Evolutionary conservation across 2,113 vertebrate genomes (phyloP), one percentile per base, ranked within the genome.

Genomic region (Aphelocoma coerulescens): DNA sequence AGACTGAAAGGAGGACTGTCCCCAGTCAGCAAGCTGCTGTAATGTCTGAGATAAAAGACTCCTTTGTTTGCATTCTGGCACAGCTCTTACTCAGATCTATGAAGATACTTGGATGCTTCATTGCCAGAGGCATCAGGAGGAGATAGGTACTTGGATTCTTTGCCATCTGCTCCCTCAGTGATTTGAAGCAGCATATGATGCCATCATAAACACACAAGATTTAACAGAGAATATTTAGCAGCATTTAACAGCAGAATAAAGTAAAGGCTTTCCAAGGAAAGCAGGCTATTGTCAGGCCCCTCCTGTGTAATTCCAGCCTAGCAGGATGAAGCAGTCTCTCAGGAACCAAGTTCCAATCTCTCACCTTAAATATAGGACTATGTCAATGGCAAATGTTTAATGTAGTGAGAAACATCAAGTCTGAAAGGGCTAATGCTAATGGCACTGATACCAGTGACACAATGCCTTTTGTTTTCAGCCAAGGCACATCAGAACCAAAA

Each of bases 21-120:
- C 91, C 37, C 59, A 43, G 79, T 74, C 88, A 85, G 59, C 43
- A 27, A 82, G 28, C 39, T 54, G 77, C 84, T 85, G 68, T 24
- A 33, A 28, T 26, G 46, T 32, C 82, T 77, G 72, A 88, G 58
- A 67, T 73, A 81, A 81, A 65, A 74, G 76, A 85, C 51, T 54
- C 39, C 39, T 96, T 94, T 95, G 87, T 94, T 92, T 86, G 65
- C 51, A 89, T 85, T 59, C 80, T 95, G 81, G 84, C 76, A 82
- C 48, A 87, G 68, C 65, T 67, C 48, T 87, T 46, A 77, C 59
- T 93, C 48, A 71, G 43, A 77, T 59, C 73, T 85, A 32, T 15
- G 43, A 81, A 89, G 87, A 85, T 46, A 71, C 15, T 85, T 71
- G n/a, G 35, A 87, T 26, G 57, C 26, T 88, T 93, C 91, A 59